Percentiles rank a stretch among this genome's conserved stretches.
These are phyloP conservation scores for Ceratothoa steindachneri DNA, from an alignment of 2,888 invertebrate genomes.

Conservation along the genomic window DNA sequence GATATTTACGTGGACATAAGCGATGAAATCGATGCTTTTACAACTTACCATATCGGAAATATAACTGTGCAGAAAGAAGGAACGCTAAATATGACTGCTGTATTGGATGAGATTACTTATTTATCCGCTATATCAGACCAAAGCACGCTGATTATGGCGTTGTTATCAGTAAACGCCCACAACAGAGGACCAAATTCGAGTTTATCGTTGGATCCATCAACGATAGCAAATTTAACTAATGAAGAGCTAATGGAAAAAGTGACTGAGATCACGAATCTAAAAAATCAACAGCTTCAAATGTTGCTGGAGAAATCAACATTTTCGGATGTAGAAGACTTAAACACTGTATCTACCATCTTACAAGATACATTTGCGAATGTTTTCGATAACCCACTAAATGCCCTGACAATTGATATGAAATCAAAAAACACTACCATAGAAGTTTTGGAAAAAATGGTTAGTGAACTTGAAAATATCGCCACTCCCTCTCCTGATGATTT, in stretches of 20 bases:
- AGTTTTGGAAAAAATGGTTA: constrained; percentile 16
- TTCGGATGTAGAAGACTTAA: constrained; percentile 12
- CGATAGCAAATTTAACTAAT: not conserved
- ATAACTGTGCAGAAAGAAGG: constrained; percentile 8
- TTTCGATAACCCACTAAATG: constrained; percentile 4
- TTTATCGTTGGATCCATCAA: not conserved
- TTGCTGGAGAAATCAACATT: constrained; percentile 13
- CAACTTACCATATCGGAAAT: not conserved
- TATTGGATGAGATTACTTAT: not conserved
- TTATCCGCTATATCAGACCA: constrained; percentile 16
- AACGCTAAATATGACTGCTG: not conserved
- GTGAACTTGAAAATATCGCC: not conserved
- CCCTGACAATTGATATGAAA: constrained; percentile 23
- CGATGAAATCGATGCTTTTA: not conserved
- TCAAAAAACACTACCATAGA: constrained; percentile 14
- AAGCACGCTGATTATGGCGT: constrained; percentile 13
- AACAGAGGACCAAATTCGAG: constrained; percentile 15
- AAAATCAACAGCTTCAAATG: constrained; percentile 11
- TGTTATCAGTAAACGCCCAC: constrained; percentile 5
- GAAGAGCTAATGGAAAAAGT: not conserved
- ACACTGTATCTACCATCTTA: constrained; percentile 14
- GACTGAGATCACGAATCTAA: constrained; percentile 9
- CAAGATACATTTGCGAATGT: constrained; percentile 13
- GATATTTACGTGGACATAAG: not conserved
- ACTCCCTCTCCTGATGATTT: constrained; percentile 18